phyloP scores from a whole-genome alignment of 1,140 invertebrate species.

The Eurosta solidaginis region DNA sequence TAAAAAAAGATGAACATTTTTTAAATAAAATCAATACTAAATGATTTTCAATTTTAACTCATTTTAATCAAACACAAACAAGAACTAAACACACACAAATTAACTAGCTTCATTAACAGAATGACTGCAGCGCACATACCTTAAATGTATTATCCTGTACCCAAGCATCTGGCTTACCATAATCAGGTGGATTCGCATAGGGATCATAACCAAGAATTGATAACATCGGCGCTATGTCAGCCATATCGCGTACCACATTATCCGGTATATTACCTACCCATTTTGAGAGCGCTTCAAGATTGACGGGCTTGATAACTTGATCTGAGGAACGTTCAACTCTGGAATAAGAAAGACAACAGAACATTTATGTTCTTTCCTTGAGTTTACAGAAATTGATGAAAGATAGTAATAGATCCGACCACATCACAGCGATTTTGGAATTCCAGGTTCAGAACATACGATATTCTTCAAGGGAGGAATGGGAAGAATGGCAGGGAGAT shows the following conservation, averaged over 20 bases:
- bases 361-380: no score
- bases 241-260: constrained; percentile 90
- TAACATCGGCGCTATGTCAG: constrained; percentile 90
- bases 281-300: constrained; percentile 92
- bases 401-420: no score
- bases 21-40: neutral
- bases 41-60: neutral
- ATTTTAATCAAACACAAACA: neutral
- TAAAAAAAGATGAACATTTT: neutral
- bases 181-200: constrained; percentile 89
- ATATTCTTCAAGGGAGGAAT: no score
- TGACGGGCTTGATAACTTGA: constrained; percentile 98
- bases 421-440: no score
- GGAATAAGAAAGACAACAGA: neutral
- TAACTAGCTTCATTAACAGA: neutral
- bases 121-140: constrained; percentile 50
- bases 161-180: constrained; percentile 83
- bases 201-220: constrained; percentile 91
- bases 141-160: constrained; percentile 80
- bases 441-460: no score
- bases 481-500: no score
- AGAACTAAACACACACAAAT: constrained; percentile 29
- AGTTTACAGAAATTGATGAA: no score
- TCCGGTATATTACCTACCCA: constrained; percentile 94
- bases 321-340: constrained; percentile 97